Evolutionary conservation across 2,113 vertebrate genomes (phyloP).

Genomic region (Grantiella picta): DNA sequence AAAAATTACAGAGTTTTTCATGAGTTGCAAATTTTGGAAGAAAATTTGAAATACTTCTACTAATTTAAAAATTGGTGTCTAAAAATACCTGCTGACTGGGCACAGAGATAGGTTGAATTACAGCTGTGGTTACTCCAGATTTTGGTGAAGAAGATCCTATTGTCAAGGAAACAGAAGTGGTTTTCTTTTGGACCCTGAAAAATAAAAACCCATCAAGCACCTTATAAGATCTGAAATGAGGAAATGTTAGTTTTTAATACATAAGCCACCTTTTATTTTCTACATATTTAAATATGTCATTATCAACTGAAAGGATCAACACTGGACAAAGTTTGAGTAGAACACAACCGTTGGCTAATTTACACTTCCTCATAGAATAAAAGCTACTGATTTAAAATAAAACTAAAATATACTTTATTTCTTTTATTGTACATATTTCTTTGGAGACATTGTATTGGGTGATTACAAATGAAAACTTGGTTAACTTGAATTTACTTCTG

Average conservation of each 20-base stretch:
- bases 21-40: background rate
- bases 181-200: constrained; percentile 91
- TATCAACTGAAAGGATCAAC: background rate
- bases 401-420: background rate
- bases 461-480: background rate
- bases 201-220: background rate
- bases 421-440: background rate
- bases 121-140: constrained; percentile 83
- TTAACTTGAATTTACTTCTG: background rate
- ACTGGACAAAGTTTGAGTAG: background rate
- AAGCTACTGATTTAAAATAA: background rate
- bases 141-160: constrained; percentile 90
- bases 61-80: background rate
- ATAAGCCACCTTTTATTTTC: background rate
- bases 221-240: background rate
- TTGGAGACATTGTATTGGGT: background rate
- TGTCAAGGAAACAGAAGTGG: constrained; percentile 90
- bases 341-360: background rate
- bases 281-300: background rate
- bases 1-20: background rate
- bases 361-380: background rate
- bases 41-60: background rate
- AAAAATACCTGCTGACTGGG: constrained; percentile 76
- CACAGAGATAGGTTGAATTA: constrained; percentile 88
- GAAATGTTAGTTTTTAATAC: background rate